Evolutionary conservation across 1,140 invertebrate genomes (phyloP).

Genomic region (Sycophaga agraensis): DNA sequence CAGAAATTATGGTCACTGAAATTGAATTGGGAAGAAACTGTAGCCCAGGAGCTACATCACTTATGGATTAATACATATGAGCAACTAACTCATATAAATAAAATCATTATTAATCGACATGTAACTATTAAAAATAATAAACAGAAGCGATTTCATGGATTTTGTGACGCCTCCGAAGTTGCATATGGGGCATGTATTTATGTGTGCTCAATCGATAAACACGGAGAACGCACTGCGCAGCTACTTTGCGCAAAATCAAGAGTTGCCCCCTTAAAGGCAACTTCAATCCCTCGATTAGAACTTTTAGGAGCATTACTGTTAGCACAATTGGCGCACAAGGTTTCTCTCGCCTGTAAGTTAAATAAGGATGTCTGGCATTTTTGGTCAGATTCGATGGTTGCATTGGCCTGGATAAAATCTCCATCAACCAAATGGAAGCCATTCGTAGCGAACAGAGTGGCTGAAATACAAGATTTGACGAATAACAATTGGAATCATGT

Average conservation of each 20-base stretch:
- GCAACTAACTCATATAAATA: too few species aligned
- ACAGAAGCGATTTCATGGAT: background rate
- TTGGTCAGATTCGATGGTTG: slow-evolving; percentile 14
- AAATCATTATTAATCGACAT: too few species aligned
- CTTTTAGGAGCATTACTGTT: slow-evolving; percentile 7
- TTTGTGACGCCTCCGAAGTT: background rate
- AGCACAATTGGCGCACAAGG: slow-evolving; percentile 4
- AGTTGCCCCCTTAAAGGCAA: slow-evolving; percentile 33
- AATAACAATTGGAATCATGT: slow-evolving; percentile 23
- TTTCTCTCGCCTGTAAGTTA: background rate
- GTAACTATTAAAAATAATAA: background rate
- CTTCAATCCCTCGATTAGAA: slow-evolving; percentile 27
- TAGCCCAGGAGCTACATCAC: background rate
- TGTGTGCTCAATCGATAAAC: background rate
- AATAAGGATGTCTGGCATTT: background rate
- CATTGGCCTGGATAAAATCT: slow-evolving; percentile 6
- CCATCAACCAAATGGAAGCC: slow-evolving; percentile 12
- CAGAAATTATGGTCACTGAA: slow-evolving; percentile 12
- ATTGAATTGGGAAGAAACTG: background rate
- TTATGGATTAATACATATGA: too few species aligned
- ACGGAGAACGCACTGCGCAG: background rate
- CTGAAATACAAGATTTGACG: slow-evolving; percentile 19
- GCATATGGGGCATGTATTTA: slow-evolving; percentile 36
- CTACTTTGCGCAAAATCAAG: slow-evolving; percentile 36
- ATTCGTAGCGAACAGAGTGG: slow-evolving; percentile 16